phyloP scores from a whole-genome alignment of 2,888 invertebrate genomes.

The Dione juno region DNA sequence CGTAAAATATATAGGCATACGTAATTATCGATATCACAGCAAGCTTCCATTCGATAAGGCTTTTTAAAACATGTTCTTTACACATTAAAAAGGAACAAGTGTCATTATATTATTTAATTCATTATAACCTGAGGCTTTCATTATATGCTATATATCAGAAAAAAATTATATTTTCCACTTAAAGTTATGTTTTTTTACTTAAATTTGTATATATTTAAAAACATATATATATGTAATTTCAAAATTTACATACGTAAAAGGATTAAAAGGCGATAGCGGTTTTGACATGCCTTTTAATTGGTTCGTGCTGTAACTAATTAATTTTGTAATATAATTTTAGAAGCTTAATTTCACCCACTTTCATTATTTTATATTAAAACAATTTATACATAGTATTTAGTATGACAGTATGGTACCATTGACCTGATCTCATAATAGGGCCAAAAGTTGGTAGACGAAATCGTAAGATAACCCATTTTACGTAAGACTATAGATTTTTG shows the following conservation, averaged over 20 bases:
- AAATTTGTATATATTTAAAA: not conserved
- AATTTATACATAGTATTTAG: too few relatives aligned
- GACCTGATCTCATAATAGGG: not conserved
- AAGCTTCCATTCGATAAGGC: slow-evolving; percentile 8
- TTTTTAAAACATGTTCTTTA: not conserved
- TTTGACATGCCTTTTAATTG: not conserved
- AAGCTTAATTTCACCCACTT: not conserved
- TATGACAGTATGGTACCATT: too few relatives aligned
- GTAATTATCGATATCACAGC: not conserved
- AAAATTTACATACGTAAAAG: not conserved
- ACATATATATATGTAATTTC: not conserved
- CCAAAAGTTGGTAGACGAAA: too few relatives aligned
- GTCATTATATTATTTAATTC: slow-evolving; percentile 11
- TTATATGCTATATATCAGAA: not conserved
- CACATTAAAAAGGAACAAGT: not conserved
- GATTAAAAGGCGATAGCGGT: not conserved
- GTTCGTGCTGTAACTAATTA: not conserved
- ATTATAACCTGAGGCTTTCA: not conserved
- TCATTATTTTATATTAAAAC: not conserved
- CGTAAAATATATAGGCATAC: not conserved
- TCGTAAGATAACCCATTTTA: too few relatives aligned
- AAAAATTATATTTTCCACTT: not conserved
- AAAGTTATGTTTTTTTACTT: not conserved
- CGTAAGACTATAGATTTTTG: not conserved
- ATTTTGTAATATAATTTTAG: not conserved